Percentiles rank a stretch among this genome's conserved stretches.
These are phyloP conservation scores for Alligator mississippiensis DNA, from an alignment of 2,113 vertebrate genomes.

Conservation along the genomic window DNA sequence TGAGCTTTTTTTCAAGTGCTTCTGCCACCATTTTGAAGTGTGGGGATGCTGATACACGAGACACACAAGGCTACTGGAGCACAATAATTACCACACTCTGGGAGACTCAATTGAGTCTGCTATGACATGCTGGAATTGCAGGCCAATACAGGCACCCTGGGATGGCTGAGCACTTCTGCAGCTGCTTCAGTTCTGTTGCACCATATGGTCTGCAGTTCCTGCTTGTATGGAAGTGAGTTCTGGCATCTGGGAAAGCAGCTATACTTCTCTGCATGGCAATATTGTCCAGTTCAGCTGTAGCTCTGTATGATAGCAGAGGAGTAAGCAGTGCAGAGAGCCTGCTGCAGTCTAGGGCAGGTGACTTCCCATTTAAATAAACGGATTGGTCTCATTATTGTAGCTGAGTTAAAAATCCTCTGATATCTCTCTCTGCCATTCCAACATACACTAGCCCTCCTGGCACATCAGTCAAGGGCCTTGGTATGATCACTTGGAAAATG, in stretches of 20 bases:
- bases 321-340: neutral
- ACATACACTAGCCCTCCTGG: neutral
- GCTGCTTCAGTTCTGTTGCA: neutral
- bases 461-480: neutral
- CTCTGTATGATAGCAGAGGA: neutral
- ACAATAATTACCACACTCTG: too few relatives aligned
- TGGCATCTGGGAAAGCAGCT: too few relatives aligned
- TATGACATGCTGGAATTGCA: too few relatives aligned
- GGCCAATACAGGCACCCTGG: too few relatives aligned
- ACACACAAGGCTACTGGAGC: too few relatives aligned
- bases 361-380: neutral
- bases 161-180: too few relatives aligned
- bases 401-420: neutral
- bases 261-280: neutral
- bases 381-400: neutral
- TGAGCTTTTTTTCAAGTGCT: too few relatives aligned
- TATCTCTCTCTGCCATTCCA: neutral
- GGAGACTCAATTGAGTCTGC: too few relatives aligned
- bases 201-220: neutral
- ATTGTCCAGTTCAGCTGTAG: neutral
- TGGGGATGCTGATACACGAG: too few relatives aligned
- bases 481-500: neutral
- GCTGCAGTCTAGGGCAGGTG: neutral
- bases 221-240: neutral
- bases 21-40: too few relatives aligned